Evolutionary conservation across 2,888 invertebrate genomes (phyloP), one percentile per base, ranked within the genome.

Genomic region (Parapristionchus giblindavisi): DNA sequence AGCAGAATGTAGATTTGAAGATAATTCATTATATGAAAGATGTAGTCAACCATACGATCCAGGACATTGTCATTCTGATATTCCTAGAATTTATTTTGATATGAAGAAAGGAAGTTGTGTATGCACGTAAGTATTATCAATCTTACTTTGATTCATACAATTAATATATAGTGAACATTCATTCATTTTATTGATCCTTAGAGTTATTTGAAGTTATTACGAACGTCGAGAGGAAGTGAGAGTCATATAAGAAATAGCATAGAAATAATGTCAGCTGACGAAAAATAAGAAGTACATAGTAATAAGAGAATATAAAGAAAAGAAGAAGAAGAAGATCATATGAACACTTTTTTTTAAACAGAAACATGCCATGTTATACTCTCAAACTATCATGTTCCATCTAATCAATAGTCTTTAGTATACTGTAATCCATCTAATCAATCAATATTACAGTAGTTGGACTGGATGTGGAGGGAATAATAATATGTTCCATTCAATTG

Each of bases 381-480:
- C 1, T 54, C 54, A 54, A 54, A 3, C n/a, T 54, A 6, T 8
- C 24, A 52, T 52, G 52, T n/a, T 3, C 24, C 52, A 52, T 8
- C 54, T 29, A 54, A 54, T 54, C 27, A 27, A 11, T 29, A 1
- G 3, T 27, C 3, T 54, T 27, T n/a, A n/a, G n/a, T n/a, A n/a
- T n/a, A n/a, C n/a, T n/a, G n/a, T n/a, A n/a, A n/a, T n/a, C n/a
- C 32, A 56, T 14, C 14, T 14, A 14, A 60, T 34, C 5, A 2
- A 17, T 56, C 4, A 21, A 34, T 24, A 17, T 51, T 78, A 73
- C 51, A 81, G 82, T 56, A 83, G 79, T 77, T 84, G 82, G 83
- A 79, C 82, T 48, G 84, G 84, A 1, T 84, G 84, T 73, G 83
- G 84, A 6, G 83, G 84, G 1, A 84, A 84, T 71, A 79, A 79